Evolutionary conservation across 2,888 invertebrate species (phyloP).

Genomic region (Eulithis testata): DNA sequence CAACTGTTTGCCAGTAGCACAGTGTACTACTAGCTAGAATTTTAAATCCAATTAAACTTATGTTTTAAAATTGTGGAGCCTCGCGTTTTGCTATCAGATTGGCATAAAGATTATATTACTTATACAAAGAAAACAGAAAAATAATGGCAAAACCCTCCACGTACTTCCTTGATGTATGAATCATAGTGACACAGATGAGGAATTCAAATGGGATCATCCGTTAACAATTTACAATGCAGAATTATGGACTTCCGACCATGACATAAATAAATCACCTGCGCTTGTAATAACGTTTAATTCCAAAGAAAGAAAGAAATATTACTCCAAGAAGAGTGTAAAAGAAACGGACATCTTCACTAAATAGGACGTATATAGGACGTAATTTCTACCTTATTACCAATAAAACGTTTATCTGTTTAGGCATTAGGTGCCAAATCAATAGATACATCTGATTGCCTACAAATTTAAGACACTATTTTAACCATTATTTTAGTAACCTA

Average conservation of each 20-base stretch:
- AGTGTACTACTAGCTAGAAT: neutral
- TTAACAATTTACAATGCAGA: constrained; percentile 5
- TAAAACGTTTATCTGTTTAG: too few relatives aligned
- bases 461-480: too few relatives aligned
- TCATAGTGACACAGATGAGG: constrained; percentile 8
- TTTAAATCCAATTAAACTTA: neutral
- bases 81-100: constrained; percentile 23
- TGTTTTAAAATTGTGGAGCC: constrained; percentile 11
- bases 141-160: too few relatives aligned
- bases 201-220: constrained; percentile 16
- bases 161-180: neutral
- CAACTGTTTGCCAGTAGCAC: neutral
- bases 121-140: constrained; percentile 20
- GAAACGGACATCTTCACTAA: too few relatives aligned
- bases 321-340: neutral
- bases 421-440: too few relatives aligned
- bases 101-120: constrained; percentile 6
- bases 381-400: too few relatives aligned
- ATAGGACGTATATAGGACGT: too few relatives aligned
- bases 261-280: constrained; percentile 8
- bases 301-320: too few relatives aligned
- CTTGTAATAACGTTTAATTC: neutral
- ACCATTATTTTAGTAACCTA: too few relatives aligned
- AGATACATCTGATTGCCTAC: neutral
- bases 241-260: constrained; percentile 9